These are phyloP conservation scores for Incurvaria masculella DNA, from an alignment of 2,888 invertebrate species.

Conservation along the genomic window DNA sequence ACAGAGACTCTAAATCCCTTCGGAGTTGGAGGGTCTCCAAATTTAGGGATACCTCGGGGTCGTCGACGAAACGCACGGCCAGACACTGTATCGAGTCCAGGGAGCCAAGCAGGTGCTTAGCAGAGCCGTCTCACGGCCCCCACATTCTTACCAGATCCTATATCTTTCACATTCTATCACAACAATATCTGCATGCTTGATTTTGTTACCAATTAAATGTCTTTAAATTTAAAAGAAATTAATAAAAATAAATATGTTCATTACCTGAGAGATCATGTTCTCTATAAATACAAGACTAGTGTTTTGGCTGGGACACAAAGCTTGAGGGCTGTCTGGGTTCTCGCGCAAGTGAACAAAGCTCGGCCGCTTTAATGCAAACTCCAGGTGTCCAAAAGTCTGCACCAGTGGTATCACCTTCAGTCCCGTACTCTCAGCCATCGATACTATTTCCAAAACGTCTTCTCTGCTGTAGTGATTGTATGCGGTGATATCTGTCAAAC, in stretches of 20 bases:
- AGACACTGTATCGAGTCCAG: too few relatives aligned
- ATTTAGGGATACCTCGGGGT: too few relatives aligned
- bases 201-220: too few relatives aligned
- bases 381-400: slow-evolving; percentile 86
- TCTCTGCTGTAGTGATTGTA: slow-evolving; percentile 59
- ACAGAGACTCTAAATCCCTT: too few relatives aligned
- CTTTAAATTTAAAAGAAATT: too few relatives aligned
- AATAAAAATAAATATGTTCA: neutral
- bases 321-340: slow-evolving; percentile 54
- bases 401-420: slow-evolving; percentile 74
- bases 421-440: slow-evolving; percentile 27
- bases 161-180: too few relatives aligned
- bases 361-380: slow-evolving; percentile 71
- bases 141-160: too few relatives aligned
- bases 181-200: too few relatives aligned
- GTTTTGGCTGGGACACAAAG: slow-evolving; percentile 67
- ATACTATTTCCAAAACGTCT: slow-evolving; percentile 28
- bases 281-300: slow-evolving; percentile 55
- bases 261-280: slow-evolving; percentile 70
- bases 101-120: too few relatives aligned
- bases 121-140: too few relatives aligned
- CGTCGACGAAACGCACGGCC: too few relatives aligned
- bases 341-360: slow-evolving; percentile 67
- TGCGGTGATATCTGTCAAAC: slow-evolving; percentile 57
- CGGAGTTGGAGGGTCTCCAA: too few relatives aligned